A percentile compares a stretch with the other conserved stretches of the same genome.
Conservation (phyloP, 2,888 invertebrate genomes). For the Hydrotaea cyrtoneurina region DNA sequence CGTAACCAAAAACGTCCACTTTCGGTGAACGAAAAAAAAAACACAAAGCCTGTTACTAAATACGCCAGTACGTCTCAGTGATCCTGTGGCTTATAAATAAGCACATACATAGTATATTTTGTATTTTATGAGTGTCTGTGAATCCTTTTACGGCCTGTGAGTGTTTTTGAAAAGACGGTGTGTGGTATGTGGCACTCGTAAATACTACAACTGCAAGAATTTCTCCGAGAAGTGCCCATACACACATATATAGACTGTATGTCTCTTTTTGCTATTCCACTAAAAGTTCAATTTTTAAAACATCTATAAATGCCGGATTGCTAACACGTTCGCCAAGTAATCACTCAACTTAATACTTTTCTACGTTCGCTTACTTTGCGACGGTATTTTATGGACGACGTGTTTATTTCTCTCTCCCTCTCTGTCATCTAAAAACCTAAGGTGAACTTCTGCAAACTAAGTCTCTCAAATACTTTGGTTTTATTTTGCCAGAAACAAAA, state of each 20-base stretch:
- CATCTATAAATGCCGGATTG: conserved; percentile 34
- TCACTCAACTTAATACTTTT: conserved; percentile 22
- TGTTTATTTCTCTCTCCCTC: background rate
- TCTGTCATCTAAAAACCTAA: background rate
- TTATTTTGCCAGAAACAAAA: background rate
- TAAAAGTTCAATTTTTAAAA: background rate
- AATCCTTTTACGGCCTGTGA: conserved; percentile 32
- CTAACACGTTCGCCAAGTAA: conserved; percentile 50
- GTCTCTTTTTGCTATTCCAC: background rate
- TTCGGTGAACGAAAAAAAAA: background rate
- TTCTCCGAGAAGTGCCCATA: background rate
- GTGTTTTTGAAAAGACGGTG: background rate
- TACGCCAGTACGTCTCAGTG: background rate
- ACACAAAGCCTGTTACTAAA: background rate
- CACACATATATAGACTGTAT: background rate
- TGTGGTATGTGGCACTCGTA: background rate
- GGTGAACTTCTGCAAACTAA: background rate
- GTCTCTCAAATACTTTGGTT: background rate
- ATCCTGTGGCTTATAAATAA: conserved; percentile 1
- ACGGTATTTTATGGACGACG: conserved; percentile 25
- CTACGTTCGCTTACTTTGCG: background rate
- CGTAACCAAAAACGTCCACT: background rate
- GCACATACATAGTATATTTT: conserved; percentile 30
- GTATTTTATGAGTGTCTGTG: conserved; percentile 47
- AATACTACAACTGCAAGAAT: background rate